Evolutionary conservation across 1,140 invertebrate genomes (phyloP), one percentile per base, ranked within the genome.

Genomic region (Mya arenaria): DNA sequence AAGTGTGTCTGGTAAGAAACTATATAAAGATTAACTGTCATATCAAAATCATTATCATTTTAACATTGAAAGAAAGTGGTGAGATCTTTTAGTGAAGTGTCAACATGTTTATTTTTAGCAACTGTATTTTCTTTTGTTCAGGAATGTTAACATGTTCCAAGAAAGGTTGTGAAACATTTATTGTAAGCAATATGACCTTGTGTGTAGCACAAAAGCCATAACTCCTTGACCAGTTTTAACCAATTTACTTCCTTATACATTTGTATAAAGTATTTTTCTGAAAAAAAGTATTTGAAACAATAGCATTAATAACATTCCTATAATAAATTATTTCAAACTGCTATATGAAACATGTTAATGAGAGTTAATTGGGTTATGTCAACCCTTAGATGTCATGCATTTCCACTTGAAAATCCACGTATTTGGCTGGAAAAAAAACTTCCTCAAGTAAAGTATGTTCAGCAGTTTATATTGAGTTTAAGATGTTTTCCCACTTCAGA

Each of bases 1-100:
- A 52, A 90, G 80, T 75, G 83, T 90, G 68, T 83, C 86, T 77
- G 89, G 88, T 87, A 85, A 71, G 74, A 62, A 37, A 28, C 19
- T 17, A 17, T 55, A 48, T 30, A 8, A n/a, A 6, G 23, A 34
- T 13, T 28, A 0, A 68, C 19, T 10, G 41, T 19, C 19, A 13
- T 48, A 13, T 48, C 19, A 10, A 10, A 10, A 48, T 48, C 41
- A 13, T 48, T 48, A 19, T 48, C 10, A 48, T 13, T 10, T 48
- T 10, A 19, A 10, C 41, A 13, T 48, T 48, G 41, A 48, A 48
- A 48, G 19, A 48, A 48, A 13, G 41, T 13, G 41, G 10, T 19
- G 19, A 10, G 19, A 48, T 13, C 41, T 48, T 10, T 48, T 48
- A 48, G 19, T 13, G 19, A 13, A 13, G 41, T 48, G 41, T 13